Evolutionary conservation across 2,888 invertebrate genomes (phyloP).

Genomic region (Argyresthia albistria): DNA sequence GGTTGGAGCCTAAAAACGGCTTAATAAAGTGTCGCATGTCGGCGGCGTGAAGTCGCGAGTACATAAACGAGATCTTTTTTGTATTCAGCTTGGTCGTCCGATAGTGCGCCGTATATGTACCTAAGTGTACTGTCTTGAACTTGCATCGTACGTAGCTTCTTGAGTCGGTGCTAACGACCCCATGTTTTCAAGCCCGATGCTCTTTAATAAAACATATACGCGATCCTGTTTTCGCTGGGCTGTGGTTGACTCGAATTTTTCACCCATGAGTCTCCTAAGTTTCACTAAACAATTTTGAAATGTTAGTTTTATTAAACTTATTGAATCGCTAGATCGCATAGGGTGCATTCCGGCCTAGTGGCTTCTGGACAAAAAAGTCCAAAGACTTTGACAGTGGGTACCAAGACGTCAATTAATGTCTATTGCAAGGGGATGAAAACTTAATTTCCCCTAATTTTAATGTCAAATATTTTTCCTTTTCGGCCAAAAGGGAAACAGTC

Average conservation of each 20-base stretch:
- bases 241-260: not conserved
- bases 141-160: constrained; percentile 12
- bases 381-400: too few relatives aligned
- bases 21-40: constrained; percentile 3
- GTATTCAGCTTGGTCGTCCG: constrained; percentile 5
- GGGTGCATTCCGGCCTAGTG: too few relatives aligned
- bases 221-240: constrained; percentile 14
- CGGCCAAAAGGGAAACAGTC: too few relatives aligned
- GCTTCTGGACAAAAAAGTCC: too few relatives aligned
- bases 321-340: too few relatives aligned
- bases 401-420: too few relatives aligned
- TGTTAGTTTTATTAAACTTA: too few relatives aligned
- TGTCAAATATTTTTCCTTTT: too few relatives aligned
- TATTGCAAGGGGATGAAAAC: too few relatives aligned
- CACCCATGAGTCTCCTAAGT: too few relatives aligned
- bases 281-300: too few relatives aligned
- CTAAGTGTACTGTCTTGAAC: constrained; percentile 11
- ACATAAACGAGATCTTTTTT: constrained; percentile 10
- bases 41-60: constrained; percentile 1
- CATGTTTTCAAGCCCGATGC: constrained; percentile 16
- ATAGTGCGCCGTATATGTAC: constrained; percentile 1
- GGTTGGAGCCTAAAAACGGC: not conserved
- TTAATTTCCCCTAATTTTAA: too few relatives aligned
- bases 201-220: constrained; percentile 19
- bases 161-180: constrained; percentile 15